Base-by-base conservation (phyloP, 2,888 invertebrate species). In the Eristalis tenax region DNA sequence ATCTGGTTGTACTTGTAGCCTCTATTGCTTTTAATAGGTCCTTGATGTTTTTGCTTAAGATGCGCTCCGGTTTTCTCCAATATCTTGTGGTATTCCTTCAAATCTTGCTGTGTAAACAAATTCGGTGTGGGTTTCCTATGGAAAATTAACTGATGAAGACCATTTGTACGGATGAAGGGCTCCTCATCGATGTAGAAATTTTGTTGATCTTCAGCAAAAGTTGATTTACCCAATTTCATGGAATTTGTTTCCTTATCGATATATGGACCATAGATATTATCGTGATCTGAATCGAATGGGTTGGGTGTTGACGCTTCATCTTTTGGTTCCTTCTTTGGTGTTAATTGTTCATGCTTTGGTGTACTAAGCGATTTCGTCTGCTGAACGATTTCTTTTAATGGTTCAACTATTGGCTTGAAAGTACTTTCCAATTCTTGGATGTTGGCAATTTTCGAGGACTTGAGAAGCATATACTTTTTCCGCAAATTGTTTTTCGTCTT, bases 221-320 rank as follows among this genome's bases (percentile, higher is more conserved):
- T 40, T 15, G 40, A 40, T 40, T 15, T 40, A 40, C 40, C 40
- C 40, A 40, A 40, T 61, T 61, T 61, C 61, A 32, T 22, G n/a
- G 35, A 64, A 32, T 64, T 18, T 35, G 64, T 15, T 28, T 64
- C 22, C 4, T 28, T 11, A 22, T 65, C 65, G 13, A 65, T 22
- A 65, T 65, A 65, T 38, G 65, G 65, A 6, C 65, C 65, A 65
- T 65, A 65, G 22, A 18, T 65, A 13, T 65, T 65, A 23, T 71
- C 32, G 23, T 11, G 59, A 61, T 70, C 26, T 4, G 28, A 70
- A 59, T 28, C 57, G 28, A 59, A 26, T 40, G 11, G 13, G 3
- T 13, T 40, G 40, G 15, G 3, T 40, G 10, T 40, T n/a, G n/a
- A n/a, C n/a, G n/a, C n/a, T n/a, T n/a, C n/a, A n/a, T n/a, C n/a